Percentiles rank a stretch among this genome's conserved stretches.
Evolutionary conservation across 2,888 invertebrate genomes (phyloP).

Genomic region (Lepidocyrtinus sp.): DNA sequence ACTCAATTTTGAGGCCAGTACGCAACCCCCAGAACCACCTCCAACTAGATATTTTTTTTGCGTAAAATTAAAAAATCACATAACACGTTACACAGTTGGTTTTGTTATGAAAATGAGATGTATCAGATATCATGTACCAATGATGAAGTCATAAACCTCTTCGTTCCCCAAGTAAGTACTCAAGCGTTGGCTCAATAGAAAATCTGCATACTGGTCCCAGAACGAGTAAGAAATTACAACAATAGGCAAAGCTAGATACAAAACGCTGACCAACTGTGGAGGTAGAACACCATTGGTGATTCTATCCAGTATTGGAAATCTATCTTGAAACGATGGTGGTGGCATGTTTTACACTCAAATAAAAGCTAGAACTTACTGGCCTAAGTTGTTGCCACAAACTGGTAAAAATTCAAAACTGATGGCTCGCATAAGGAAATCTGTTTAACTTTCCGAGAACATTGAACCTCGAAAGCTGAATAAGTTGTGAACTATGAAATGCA

Average conservation of each 20-base stretch:
- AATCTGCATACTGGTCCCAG: slow-evolving; percentile 43
- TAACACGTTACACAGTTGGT: neutral
- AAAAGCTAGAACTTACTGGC: neutral
- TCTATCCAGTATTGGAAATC: neutral
- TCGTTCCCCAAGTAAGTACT: neutral
- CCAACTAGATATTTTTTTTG: slow-evolving; percentile 42
- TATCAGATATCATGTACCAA: slow-evolving; percentile 8
- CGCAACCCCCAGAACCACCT: slow-evolving; percentile 74
- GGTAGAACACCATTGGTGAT: neutral
- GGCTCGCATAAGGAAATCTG: neutral
- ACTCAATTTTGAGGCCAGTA: slow-evolving; percentile 77
- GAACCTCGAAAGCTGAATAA: no score
- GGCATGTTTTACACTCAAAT: neutral
- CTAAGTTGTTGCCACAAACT: neutral
- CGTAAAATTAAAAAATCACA: neutral
- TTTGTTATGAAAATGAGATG: neutral
- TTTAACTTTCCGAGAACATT: no score
- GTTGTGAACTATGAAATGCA: no score
- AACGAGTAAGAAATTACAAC: slow-evolving; percentile 15
- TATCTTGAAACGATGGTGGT: neutral
- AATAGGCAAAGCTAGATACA: slow-evolving; percentile 23
- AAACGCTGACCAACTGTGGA: neutral
- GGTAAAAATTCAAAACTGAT: neutral
- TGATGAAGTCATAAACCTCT: slow-evolving; percentile 39
- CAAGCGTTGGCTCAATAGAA: slow-evolving; percentile 28